Base-by-base conservation (phyloP, 2,113 vertebrate genomes). In the Thinocorus orbignyianus region DNA sequence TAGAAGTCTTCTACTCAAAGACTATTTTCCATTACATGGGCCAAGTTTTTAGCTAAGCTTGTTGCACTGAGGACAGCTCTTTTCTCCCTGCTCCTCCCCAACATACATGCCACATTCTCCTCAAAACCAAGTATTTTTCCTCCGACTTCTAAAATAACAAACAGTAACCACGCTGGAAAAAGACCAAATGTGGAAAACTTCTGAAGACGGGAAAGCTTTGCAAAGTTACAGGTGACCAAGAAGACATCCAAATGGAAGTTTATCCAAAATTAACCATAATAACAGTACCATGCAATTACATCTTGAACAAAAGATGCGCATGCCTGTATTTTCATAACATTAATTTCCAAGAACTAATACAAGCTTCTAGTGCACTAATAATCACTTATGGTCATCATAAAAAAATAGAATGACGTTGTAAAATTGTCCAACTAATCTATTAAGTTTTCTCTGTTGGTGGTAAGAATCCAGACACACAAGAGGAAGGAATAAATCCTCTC, bases 91-190 rank as follows among this genome's bases (percentile, higher is more conserved):
- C 15, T 60, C 71, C 60, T 71, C 35, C 70, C 37, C 42, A 74
- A 48, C 25, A 88, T 42, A 74, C 60, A 44, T 10, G 13, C 87
- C 80, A 61, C 51, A 60, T 61, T 86, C 77, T 81, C 80, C 83
- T 82, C 64, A 81, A 85, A 91, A 33, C 1, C 33, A 90, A 88
- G 2, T 81, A 69, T 81, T 93, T 93, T 78, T 24, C 61, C 55
- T 94, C 68, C 69, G 33, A 25, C 41, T 92, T 92, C 82, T 92
- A 71, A 92, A 93, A 70, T n/a, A 94, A 88, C 71, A 86, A 96
- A 70, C n/a, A 85, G 69, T 46, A 35, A 76, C 51, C 48, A 35
- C 39, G 37, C 18, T 92, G 85, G 71, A 68, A 94, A 81, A 91
- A 83, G 15, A 55, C 17, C 55, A 86, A 90, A 71, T 51, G 61